Evolutionary conservation across 2,797 vertebrate species (phyloP).

Genomic region (Eulemur albifrons): DNA sequence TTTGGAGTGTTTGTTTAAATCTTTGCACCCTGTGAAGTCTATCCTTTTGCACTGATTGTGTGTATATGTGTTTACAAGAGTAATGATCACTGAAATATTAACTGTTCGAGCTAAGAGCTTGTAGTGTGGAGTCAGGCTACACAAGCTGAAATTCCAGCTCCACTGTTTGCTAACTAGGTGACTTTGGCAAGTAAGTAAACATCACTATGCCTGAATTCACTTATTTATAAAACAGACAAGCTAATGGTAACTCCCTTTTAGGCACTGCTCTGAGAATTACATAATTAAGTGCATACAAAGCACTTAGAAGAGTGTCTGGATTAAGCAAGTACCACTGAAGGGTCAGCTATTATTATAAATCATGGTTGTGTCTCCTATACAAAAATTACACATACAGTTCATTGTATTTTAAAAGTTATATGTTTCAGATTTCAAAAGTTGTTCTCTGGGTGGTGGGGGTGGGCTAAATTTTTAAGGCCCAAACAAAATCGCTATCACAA

Average conservation of each 20-base stretch:
- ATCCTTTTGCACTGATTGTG: not conserved
- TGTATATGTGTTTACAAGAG: not conserved
- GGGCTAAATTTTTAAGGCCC: not conserved
- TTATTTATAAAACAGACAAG: not conserved
- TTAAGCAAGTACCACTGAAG: not conserved
- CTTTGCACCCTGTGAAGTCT: not conserved
- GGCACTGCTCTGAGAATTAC: not conserved
- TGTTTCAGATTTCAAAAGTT: not conserved
- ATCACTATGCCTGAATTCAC: not conserved
- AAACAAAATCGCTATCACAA: not conserved
- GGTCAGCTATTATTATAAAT: not conserved
- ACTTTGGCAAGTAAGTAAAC: not conserved
- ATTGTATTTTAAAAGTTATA: not conserved
- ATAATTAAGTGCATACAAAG: not conserved
- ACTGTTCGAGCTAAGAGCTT: not conserved
- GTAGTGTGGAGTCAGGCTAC: not conserved
- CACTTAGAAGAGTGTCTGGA: not conserved
- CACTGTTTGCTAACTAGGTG: not conserved
- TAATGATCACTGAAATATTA: not conserved
- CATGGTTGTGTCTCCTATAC: not conserved
- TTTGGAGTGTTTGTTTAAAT: not conserved
- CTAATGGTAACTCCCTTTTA: not conserved
- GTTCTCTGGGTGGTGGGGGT: not conserved
- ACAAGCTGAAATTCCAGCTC: not conserved
- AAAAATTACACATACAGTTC: not conserved